Conservation (phyloP, 2,797 vertebrate species). For the Sibirionetta formosa region DNA sequence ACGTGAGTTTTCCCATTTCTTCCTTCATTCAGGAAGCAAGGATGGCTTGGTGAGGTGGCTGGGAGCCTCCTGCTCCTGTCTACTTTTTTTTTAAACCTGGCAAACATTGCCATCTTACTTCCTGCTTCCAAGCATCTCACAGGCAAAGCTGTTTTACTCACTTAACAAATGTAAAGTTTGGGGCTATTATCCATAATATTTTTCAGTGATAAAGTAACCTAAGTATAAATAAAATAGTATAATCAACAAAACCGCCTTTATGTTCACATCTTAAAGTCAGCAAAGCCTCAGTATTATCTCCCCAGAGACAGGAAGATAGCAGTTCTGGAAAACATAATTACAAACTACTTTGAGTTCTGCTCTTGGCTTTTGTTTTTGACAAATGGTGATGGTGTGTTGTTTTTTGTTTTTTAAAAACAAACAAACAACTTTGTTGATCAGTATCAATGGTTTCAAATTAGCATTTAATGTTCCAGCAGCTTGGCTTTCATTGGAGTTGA, state of each 20-base stretch:
- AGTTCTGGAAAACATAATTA: not conserved
- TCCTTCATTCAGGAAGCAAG: not conserved
- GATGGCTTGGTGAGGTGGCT: not conserved
- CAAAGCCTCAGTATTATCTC: not conserved
- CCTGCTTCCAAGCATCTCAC: not conserved
- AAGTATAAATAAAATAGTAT: not conserved
- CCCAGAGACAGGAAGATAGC: not conserved
- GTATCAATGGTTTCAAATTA: not conserved
- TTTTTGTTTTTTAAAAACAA: not conserved
- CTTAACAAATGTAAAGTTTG: not conserved
- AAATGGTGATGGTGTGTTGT: not conserved
- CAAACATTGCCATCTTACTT: not conserved
- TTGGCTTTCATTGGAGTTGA: constrained; percentile 25
- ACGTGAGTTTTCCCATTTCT: not conserved
- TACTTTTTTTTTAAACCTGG: not conserved
- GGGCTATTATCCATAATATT: not conserved
- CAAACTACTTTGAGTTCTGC: not conserved
- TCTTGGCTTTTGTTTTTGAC: constrained; percentile 9
- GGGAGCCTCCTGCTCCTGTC: not conserved
- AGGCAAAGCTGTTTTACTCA: not conserved
- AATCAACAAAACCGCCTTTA: not conserved
- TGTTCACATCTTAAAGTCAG: not conserved
- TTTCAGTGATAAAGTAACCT: not conserved
- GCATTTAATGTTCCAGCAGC: not conserved
- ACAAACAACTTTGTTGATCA: not conserved